Evolutionary conservation across 2,113 vertebrate species (phyloP).

Genomic region (Antechinus stuartii): DNA sequence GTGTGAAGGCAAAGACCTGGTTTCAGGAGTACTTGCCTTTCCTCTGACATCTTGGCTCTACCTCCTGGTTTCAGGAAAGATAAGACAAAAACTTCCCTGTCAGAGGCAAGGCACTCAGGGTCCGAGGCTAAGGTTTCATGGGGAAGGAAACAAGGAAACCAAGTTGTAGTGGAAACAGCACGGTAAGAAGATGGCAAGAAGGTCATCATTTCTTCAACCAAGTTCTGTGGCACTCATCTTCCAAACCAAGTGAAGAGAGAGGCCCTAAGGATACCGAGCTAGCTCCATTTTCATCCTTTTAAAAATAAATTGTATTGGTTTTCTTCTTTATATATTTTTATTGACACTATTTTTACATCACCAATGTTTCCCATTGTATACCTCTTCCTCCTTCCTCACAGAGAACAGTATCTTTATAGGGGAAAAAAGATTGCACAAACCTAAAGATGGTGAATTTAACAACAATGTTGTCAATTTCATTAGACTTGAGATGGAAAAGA

Average conservation of each 20-base stretch:
- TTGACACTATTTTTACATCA: not conserved
- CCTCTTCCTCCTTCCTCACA: not conserved
- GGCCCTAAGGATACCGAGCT: not conserved
- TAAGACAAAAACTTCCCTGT: not conserved
- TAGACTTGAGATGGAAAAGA: no score
- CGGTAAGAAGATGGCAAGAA: not conserved
- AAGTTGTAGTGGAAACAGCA: not conserved
- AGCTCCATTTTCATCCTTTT: not conserved
- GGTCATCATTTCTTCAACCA: no score
- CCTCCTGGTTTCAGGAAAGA: not conserved
- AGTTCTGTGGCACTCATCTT: not conserved
- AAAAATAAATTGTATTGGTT: not conserved
- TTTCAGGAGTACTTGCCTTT: no score
- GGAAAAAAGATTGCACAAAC: not conserved
- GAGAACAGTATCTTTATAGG: not conserved
- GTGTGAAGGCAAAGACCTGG: not conserved
- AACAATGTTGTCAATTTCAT: not conserved
- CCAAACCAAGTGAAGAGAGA: not conserved
- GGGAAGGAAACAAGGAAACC: not conserved
- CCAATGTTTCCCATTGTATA: not conserved
- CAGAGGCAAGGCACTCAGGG: not conserved
- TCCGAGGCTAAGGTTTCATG: not conserved
- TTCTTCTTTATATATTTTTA: not conserved
- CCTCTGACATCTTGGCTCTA: no score
- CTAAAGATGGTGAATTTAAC: not conserved